Evolutionary conservation across 2,797 vertebrate species (phyloP), one percentile per base, ranked within the genome.

Genomic region (Eutrigla gurnardus): DNA sequence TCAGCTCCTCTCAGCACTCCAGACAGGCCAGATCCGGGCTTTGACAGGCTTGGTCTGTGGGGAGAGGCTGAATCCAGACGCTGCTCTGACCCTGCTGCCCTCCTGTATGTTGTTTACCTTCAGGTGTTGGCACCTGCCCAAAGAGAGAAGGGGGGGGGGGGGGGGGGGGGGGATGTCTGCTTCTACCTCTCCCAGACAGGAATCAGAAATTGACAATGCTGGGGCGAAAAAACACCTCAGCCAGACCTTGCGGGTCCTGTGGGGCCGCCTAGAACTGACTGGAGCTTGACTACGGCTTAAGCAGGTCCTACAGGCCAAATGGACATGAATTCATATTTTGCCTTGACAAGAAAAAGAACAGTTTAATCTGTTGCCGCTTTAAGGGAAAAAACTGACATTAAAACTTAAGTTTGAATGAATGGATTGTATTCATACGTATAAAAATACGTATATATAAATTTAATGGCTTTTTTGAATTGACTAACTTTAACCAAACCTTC

Each of bases 31-130:
- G 90, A 84, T 45, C 75, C 91, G 85, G 88, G 75, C 80, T 88
- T 91, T 95, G 93, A 91, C 89, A 92, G 82, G 50, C 86, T 83
- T 57, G 71, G 91, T 89, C 88, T 93, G 92, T 80, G 60, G 83
- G 91, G 89, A 86, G 89, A 89, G 82, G 77, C 74, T 77, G 78
- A 86, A 73, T 75, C 77, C 87, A 93, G 86, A 82, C 89, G 82
- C 85, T 78, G 65, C 58, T 77, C 81, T 94, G 93, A 93, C 93
- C 93, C 76, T 37, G 72, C 77, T 87, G 73, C 88, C 87, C 91
- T 91, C 71, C 89, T 90, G 82, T 75, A 84, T 77, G 87, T 86
- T 94, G 78, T 86, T 94, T 95, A 94, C 91, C 86, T 93, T 93
- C 77, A 75, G 49, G 53, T 92, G 87, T 88, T 86, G 91, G 81